phyloP scores from a whole-genome alignment of 2,113 vertebrate genomes.

The Mungos mungo region DNA sequence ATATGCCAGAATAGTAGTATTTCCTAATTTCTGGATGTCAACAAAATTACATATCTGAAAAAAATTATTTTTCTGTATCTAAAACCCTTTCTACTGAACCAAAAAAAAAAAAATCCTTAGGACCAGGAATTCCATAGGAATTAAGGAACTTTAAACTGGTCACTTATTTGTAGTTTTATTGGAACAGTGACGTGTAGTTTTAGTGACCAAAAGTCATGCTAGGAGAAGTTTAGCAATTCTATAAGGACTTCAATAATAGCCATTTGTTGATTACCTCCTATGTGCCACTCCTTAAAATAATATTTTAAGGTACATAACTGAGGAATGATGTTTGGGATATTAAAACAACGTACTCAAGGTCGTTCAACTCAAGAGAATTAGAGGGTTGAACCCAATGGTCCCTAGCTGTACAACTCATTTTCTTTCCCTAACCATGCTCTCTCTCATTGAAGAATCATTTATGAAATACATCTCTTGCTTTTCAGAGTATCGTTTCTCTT shows the following conservation, averaged over 20 bases:
- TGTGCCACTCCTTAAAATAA: constrained; percentile 19
- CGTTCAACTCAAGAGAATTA: background rate
- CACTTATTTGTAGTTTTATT: constrained; percentile 34
- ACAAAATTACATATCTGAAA: constrained; percentile 10
- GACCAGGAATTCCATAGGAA: background rate
- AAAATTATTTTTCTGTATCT: background rate
- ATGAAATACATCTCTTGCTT: constrained; percentile 15
- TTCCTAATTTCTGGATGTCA: background rate
- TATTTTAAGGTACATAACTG: constrained; percentile 13
- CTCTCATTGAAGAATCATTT: background rate
- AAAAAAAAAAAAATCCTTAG: background rate
- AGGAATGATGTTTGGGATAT: background rate
- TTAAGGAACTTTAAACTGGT: constrained; percentile 18
- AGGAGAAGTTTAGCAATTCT: background rate
- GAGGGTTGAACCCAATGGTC: background rate
- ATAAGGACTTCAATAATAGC: background rate
- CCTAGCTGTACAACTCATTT: background rate
- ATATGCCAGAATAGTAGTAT: background rate
- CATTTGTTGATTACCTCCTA: background rate
- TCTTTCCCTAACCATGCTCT: background rate
- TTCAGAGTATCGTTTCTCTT: background rate
- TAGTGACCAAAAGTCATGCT: background rate
- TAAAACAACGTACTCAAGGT: background rate
- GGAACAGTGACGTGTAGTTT: background rate
- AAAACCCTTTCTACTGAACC: constrained; percentile 5